Evolutionary conservation across 1,140 invertebrate genomes (phyloP).

Genomic region (fruit fly (Drosophila melanogaster)): DNA sequence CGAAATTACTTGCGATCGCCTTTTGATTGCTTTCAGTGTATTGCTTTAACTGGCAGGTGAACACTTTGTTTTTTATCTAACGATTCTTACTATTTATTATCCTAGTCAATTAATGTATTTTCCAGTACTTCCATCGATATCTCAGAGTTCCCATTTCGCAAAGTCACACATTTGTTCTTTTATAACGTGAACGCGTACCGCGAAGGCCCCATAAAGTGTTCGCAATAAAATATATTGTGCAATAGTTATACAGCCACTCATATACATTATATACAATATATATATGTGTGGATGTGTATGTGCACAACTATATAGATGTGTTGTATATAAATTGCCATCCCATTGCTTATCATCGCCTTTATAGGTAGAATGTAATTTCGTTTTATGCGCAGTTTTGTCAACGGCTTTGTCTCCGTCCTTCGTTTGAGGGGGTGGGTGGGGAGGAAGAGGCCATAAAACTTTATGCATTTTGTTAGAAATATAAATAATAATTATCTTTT

Average conservation of each 20-base stretch:
- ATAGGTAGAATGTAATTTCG: slow-evolving; percentile 73
- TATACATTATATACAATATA: slow-evolving; percentile 39
- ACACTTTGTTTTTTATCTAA: background rate
- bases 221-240: slow-evolving; percentile 66
- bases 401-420: slow-evolving; percentile 60
- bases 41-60: background rate
- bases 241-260: slow-evolving; percentile 47
- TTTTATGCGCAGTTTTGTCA: slow-evolving; percentile 78
- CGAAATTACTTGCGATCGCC: background rate
- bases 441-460: slow-evolving; percentile 63
- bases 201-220: slow-evolving; percentile 48
- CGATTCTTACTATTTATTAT: background rate
- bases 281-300: background rate
- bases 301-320: slow-evolving; percentile 28
- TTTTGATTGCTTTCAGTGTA: background rate
- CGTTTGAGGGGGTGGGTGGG: background rate
- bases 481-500: slow-evolving; percentile 78
- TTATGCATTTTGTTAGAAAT: slow-evolving; percentile 82
- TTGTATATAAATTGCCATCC: slow-evolving; percentile 38
- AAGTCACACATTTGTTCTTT: slow-evolving; percentile 41
- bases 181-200: slow-evolving; percentile 30
- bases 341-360: slow-evolving; percentile 56
- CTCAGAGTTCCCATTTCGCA: background rate
- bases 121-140: slow-evolving; percentile 22
- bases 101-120: no score